phyloP scores from a whole-genome alignment of 2,113 vertebrate species.

The Urocynchramus pylzowi region DNA sequence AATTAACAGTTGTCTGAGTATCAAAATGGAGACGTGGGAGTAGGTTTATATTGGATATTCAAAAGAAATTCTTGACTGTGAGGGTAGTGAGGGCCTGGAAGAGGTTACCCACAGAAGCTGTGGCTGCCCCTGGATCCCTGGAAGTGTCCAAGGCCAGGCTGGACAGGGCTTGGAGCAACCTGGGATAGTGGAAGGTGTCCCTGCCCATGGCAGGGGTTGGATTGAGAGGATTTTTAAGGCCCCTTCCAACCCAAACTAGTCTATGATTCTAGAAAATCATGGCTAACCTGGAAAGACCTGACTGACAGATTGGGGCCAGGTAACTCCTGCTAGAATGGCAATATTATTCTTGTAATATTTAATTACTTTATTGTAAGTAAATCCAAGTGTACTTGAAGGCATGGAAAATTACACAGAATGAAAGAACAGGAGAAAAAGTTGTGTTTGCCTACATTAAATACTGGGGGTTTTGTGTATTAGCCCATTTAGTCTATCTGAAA shows the following conservation, averaged over 20 bases:
- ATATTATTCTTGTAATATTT: neutral
- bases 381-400: neutral
- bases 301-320: neutral
- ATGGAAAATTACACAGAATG: neutral
- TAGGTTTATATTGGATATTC: neutral
- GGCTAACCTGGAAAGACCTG: neutral
- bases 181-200: neutral
- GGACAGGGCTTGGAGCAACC: fast-evolving
- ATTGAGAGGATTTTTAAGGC: neutral
- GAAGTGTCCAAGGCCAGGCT: neutral
- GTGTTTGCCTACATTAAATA: neutral
- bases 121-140: neutral
- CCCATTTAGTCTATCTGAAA: neutral
- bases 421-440: neutral
- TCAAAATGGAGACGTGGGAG: neutral
- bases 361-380: too few relatives aligned
- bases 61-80: neutral
- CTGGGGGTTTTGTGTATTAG: neutral
- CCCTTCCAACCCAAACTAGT: neutral
- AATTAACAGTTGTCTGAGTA: neutral
- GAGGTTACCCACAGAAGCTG: neutral
- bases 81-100: neutral
- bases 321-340: neutral
- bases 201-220: neutral
- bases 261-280: neutral